Evolutionary conservation across 2,113 vertebrate genomes (phyloP), one percentile per base, ranked within the genome.

Genomic region (Pseudonaja textilis): DNA sequence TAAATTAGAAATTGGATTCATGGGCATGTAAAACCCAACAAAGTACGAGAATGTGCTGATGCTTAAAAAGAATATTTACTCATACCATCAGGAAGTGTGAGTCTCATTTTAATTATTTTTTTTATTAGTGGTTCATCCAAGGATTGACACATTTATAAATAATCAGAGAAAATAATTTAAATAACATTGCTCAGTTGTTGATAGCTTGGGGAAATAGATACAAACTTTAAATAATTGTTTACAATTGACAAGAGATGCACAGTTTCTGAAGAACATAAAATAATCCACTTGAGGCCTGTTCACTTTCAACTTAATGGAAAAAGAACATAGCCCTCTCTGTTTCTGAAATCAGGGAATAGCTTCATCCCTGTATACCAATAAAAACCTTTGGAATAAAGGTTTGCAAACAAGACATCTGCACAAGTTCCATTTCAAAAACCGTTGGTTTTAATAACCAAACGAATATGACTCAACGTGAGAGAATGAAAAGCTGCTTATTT

Each of bases 401-500:
- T 85, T 89, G 26, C 0, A 0, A 57, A 47, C 45, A 89, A 54
- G 34, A 54, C 23, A 89, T 74, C 29, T 50, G 47, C 14, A 93
- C 89, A 18, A 3, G 87, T 18, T 92, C 89, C 34, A n/a, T 94
- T 85, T 18, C 39, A 64, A 89, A 22, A 52, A 91, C 22, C 23
- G 29, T 69, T 87, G 69, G 1, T 34, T 91, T 26, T 20, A 88
- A 86, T 0, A 0, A 1, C 3, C 0, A 0, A 14, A 45, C 47
- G 45, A 7, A 39, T 92, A 57, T 0, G 50, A 11, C 22, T 39
- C 1, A 45, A 45, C 3, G 4, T 85, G 69, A 55, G 56, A 10
- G 23, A 91, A 91, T 34, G 45, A n/a, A 50, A 1, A 50, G 1
- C 5, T 59, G 12, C 20, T 50, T 88, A 64, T 0, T 0, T n/a